Evolutionary conservation across 2,888 invertebrate genomes (phyloP).

Genomic region (Mongoloraphidia duomilia): DNA sequence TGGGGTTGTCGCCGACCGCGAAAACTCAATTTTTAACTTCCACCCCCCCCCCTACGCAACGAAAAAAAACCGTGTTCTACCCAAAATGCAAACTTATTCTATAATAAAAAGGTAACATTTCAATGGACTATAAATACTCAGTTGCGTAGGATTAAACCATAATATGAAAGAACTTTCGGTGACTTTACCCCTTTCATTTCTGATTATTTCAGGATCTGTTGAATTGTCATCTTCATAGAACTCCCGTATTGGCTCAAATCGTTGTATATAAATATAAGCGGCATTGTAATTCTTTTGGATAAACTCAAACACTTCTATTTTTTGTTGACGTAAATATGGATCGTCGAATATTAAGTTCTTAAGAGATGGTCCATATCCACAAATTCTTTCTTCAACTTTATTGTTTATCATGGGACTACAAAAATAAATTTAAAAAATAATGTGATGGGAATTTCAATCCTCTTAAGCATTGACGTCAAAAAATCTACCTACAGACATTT

Average conservation of each 20-base stretch:
- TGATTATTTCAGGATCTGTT: constrained; percentile 46
- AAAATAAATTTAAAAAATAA: constrained; percentile 6
- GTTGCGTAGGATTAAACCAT: too few relatives aligned
- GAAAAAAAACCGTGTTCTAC: too few relatives aligned
- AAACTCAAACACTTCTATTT: constrained; percentile 39
- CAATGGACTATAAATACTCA: too few relatives aligned
- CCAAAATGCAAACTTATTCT: too few relatives aligned
- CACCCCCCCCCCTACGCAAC: too few relatives aligned
- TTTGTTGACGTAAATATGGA: constrained; percentile 36
- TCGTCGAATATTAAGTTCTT: constrained; percentile 56
- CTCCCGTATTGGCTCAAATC: constrained; percentile 48
- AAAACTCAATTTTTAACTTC: too few relatives aligned
- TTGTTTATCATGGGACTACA: constrained; percentile 68
- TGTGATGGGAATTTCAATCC: too few relatives aligned
- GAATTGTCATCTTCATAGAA: constrained; percentile 57
- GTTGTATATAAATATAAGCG: constrained; percentile 45
- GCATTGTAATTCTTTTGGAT: constrained; percentile 46
- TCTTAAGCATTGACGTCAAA: too few relatives aligned
- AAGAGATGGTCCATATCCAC: constrained; percentile 58
- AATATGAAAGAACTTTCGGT: too few relatives aligned
- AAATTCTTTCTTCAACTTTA: constrained; percentile 61
- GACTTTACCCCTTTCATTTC: constrained; percentile 38
- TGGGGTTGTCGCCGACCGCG: too few relatives aligned
- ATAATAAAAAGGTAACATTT: too few relatives aligned
- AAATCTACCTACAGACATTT: too few relatives aligned